Evolutionary conservation across 2,113 vertebrate species (phyloP), one percentile per base, ranked within the genome.

Genomic region (Rhineura floridana): DNA sequence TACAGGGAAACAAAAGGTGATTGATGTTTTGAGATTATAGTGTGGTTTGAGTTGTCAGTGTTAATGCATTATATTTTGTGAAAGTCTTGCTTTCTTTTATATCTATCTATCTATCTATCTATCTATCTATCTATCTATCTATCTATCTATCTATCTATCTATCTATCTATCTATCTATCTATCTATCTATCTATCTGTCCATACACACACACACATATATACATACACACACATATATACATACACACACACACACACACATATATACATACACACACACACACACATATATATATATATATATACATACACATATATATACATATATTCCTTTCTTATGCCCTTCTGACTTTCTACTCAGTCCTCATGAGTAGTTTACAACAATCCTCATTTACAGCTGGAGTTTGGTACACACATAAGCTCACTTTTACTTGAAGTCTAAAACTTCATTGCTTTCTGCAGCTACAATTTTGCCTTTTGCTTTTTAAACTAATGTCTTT

Each of bases 381-480:
- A 62, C 39, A 10, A 59, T 39, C 81, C n/a, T 28, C 1, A 13
- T 77, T 84, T 90, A 78, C 91, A 65, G 39, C 67, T 87, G 65
- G 15, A 0, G 25, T 63, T 75, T 81, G 92, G 73, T 46, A 9
- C 1, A 55, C 19, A 62, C 55, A 12, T n/a, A 50, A 33, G 6
- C 39, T 30, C 84, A 62, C 65, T 69, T 88, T 84, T 90, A 67
- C 87, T 85, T 72, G 67, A 62, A 82, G 62, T 19, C 79, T 86
- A 36, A 59, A 87, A 90, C 55, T 83, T 72, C 0, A 0, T 87
- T 87, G 82, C 0, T 72, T 75, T 25, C 70, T 89, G 15, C 50
- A 69, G 90, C 63, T 67, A 76, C 86, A 83, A 17, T 55, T 72
- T 81, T 42, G 70, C 78, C 82, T 88, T 84, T 77, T 65, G 44